Evolutionary conservation across 2,888 invertebrate species (phyloP).

Genomic region (Limnephilus rhombicus): DNA sequence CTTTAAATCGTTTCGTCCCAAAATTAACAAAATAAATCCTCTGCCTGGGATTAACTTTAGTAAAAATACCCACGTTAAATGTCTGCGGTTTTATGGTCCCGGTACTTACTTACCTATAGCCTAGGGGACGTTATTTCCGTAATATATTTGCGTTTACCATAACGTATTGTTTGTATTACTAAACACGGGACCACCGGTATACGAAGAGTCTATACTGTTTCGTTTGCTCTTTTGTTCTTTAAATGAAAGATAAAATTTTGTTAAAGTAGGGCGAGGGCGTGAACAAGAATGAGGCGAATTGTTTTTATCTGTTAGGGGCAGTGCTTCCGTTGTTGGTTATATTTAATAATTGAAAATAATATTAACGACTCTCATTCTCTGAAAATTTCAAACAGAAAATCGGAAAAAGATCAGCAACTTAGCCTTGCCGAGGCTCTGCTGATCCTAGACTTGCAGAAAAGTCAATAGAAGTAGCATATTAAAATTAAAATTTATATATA

Average conservation of each 20-base stretch:
- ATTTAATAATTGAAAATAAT: too few species aligned
- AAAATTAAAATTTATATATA: too few species aligned
- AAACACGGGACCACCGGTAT: background rate
- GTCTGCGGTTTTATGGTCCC: background rate
- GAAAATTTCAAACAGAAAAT: too few species aligned
- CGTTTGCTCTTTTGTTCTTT: background rate
- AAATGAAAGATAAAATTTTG: background rate
- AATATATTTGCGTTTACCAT: background rate
- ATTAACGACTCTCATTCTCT: too few species aligned
- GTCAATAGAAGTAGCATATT: too few species aligned
- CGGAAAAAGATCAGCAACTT: too few species aligned
- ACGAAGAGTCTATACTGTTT: background rate
- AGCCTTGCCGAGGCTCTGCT: too few species aligned
- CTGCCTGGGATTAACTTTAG: background rate
- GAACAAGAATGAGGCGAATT: background rate
- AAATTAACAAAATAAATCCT: background rate
- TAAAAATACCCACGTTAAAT: background rate
- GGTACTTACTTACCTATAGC: background rate
- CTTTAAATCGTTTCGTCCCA: background rate
- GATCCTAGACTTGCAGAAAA: too few species aligned
- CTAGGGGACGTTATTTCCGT: background rate
- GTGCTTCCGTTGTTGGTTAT: background rate
- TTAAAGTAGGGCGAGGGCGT: background rate
- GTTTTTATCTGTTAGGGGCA: background rate
- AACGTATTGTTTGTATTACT: background rate